A percentile compares a stretch with the other conserved stretches of the same genome.
Evolutionary conservation across 2,797 vertebrate species (phyloP).

Genomic region (Siniperca scherzeri): DNA sequence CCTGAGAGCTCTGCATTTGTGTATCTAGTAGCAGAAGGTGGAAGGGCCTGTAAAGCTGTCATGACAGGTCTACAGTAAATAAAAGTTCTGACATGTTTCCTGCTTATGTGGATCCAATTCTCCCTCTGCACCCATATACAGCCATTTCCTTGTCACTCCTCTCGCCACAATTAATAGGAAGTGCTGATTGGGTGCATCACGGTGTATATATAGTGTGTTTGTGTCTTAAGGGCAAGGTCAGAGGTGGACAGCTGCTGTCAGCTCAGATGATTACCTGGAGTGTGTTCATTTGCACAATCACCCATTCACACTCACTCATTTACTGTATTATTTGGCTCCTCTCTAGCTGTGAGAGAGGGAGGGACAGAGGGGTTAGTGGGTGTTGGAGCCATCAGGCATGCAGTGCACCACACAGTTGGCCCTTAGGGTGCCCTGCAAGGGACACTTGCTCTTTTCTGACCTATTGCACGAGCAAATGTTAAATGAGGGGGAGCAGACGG

Average conservation of each 20-base stretch:
- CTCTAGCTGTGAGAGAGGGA: constrained; percentile 25
- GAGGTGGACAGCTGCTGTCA: constrained; percentile 54
- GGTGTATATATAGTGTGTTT: constrained; percentile 44
- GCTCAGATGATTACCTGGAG: constrained; percentile 49
- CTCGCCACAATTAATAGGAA: constrained; percentile 58
- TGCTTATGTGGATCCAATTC: constrained; percentile 44
- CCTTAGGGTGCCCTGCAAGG: constrained; percentile 78
- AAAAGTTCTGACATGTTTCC: constrained; percentile 60
- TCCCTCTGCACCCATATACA: constrained; percentile 18
- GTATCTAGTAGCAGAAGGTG: constrained; percentile 34
- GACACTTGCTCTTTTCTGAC: constrained; percentile 87
- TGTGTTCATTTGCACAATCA: constrained; percentile 36
- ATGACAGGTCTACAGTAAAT: constrained; percentile 64
- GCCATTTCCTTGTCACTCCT: constrained; percentile 41
- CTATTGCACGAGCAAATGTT: constrained; percentile 86
- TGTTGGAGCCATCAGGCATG: constrained; percentile 74
- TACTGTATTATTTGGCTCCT: constrained; percentile 9
- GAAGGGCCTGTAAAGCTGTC: constrained; percentile 33
- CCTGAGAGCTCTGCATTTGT: constrained; percentile 43
- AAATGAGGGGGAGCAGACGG: constrained; percentile 75
- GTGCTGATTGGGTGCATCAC: constrained; percentile 14
- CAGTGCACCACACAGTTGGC: constrained; percentile 62
- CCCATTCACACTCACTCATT: constrained; percentile 27
- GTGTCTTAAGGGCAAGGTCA: constrained; percentile 65
- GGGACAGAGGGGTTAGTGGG: constrained; percentile 5